Conservation (phyloP, 2,888 invertebrate species). For the Notodonta dromedarius region DNA sequence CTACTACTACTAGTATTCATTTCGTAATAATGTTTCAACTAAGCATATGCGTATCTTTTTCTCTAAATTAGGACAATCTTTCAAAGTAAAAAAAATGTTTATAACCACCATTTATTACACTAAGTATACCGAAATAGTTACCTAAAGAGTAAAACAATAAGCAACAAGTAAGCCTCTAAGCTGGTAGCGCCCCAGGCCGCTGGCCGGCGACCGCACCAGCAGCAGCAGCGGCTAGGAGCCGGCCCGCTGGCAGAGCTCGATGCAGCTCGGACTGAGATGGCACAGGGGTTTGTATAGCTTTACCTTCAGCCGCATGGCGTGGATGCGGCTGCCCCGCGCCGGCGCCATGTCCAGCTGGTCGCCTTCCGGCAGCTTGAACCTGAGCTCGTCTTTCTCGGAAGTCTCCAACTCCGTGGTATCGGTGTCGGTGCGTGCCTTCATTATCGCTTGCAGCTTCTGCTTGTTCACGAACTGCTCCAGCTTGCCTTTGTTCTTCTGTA, state of each 20-base stretch:
- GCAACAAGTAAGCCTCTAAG: no score
- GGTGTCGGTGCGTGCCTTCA: background rate
- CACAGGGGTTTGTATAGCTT: constrained; percentile 2
- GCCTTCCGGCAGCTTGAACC: constrained; percentile 24
- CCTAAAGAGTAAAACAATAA: no score
- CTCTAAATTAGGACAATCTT: no score
- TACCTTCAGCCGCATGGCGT: constrained; percentile 49
- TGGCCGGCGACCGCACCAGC: no score
- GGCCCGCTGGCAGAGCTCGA: background rate
- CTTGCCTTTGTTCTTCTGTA: constrained; percentile 36
- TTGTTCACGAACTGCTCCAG: constrained; percentile 29
- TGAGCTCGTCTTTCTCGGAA: background rate
- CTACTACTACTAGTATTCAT: no score
- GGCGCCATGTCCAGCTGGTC: constrained; percentile 62
- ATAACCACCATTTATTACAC: no score
- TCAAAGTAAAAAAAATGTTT: no score
- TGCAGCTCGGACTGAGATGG: background rate
- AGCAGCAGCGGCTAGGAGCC: background rate
- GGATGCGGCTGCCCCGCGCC: constrained; percentile 51
- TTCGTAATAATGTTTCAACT: background rate
- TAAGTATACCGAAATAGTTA: no score
- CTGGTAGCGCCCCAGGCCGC: no score
- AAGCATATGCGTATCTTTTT: background rate
- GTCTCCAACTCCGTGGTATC: background rate
- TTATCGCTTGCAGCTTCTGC: constrained; percentile 13